Percentiles rank a stretch among this genome's conserved stretches.
phyloP scores from a whole-genome alignment of 2,797 vertebrate species.

The Parauchenoglanis ngamensis region DNA sequence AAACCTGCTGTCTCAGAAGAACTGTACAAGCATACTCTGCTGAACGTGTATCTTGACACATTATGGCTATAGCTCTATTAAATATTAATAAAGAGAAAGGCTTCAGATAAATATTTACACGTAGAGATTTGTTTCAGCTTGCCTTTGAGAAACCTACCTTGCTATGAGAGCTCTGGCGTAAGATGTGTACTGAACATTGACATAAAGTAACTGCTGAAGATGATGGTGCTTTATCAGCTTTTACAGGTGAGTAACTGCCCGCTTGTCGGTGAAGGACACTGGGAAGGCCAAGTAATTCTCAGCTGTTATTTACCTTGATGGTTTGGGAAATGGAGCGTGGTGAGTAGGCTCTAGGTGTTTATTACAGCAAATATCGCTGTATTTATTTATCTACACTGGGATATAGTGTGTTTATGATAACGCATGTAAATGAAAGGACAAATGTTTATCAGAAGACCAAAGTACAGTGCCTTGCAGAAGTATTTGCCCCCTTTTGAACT shows the following conservation, averaged over 20 bases:
- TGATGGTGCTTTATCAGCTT: not conserved
- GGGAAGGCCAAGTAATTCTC: too few species aligned
- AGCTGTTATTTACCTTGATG: not conserved
- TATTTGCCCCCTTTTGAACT: not conserved
- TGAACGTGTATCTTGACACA: not conserved
- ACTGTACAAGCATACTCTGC: not conserved
- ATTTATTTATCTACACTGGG: not conserved
- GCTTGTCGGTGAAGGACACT: not conserved
- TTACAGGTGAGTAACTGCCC: not conserved
- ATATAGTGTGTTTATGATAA: not conserved
- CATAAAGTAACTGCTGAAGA: not conserved
- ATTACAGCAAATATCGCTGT: not conserved
- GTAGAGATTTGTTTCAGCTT: not conserved
- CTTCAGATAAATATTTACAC: not conserved
- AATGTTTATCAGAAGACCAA: not conserved
- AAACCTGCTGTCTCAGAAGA: not conserved
- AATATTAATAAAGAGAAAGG: conserved; percentile 3
- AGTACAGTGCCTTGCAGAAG: not conserved
- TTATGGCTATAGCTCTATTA: not conserved
- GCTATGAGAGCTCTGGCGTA: not conserved
- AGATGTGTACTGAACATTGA: not conserved
- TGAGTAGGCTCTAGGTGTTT: not conserved
- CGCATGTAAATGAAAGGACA: not conserved
- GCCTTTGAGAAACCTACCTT: not conserved
- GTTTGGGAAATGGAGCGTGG: not conserved